phyloP scores from a whole-genome alignment of 1,140 invertebrate species.

The Delia radicum region DNA sequence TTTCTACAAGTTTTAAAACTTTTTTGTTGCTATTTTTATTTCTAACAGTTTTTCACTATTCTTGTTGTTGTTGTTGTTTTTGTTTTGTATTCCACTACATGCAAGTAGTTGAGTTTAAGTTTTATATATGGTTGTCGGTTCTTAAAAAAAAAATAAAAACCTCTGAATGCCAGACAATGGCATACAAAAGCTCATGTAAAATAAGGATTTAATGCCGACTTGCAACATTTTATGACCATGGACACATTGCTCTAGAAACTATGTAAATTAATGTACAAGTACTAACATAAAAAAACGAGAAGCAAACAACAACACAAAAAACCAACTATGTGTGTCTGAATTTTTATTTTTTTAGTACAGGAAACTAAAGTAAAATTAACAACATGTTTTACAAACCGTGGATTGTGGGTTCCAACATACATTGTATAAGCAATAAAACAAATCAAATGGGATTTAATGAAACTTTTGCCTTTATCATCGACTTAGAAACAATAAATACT shows the following conservation, averaged over 20 bases:
- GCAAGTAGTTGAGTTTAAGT: not conserved
- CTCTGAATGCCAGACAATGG: not conserved
- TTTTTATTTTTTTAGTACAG: not conserved
- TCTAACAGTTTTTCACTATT: not conserved
- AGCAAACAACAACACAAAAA: not conserved
- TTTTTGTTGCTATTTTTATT: constrained; percentile 28
- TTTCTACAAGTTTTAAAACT: constrained; percentile 54
- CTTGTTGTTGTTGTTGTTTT: not conserved
- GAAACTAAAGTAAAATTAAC: constrained; percentile 22
- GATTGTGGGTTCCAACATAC: constrained; percentile 15
- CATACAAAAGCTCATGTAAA: constrained; percentile 24
- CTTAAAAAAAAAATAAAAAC: not conserved
- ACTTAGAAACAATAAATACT: not conserved
- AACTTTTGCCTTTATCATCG: not conserved
- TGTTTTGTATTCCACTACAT: not conserved
- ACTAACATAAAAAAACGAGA: not conserved
- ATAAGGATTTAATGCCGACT: constrained; percentile 23
- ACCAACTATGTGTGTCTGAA: not conserved
- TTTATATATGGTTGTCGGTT: not conserved
- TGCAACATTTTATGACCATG: constrained; percentile 22
- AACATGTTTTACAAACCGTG: constrained; percentile 23
- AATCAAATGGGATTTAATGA: constrained; percentile 11
- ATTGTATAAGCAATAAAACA: not conserved
- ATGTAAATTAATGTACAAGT: constrained; percentile 16
- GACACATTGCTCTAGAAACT: constrained; percentile 22